Conservation (phyloP, 1,140 invertebrate species). For the Sarcophaga bullata region DNA sequence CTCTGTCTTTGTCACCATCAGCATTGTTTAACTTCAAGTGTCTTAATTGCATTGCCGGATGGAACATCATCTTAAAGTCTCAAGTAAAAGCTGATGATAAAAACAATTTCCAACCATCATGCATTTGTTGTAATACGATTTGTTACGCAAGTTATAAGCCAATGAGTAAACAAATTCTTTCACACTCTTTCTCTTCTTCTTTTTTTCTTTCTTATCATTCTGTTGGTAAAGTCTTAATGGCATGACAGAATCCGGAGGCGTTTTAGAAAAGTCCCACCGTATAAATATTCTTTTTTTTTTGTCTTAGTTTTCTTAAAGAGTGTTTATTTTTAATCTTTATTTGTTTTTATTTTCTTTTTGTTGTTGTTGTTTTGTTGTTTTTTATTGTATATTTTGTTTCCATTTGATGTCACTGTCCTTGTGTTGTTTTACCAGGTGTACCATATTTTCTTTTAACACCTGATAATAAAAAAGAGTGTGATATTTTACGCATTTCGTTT, state of each 20-base stretch:
- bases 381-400: background rate
- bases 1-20: too few species aligned
- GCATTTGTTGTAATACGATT: background rate
- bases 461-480: slow-evolving; percentile 3
- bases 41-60: too few species aligned
- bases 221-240: background rate
- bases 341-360: too few species aligned
- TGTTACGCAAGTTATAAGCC: background rate
- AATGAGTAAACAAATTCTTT: background rate
- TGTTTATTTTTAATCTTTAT: too few species aligned
- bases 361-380: background rate
- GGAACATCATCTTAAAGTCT: too few species aligned
- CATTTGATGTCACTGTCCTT: background rate
- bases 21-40: too few species aligned
- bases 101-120: background rate
- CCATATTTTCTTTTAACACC: background rate
- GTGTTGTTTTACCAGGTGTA: background rate
- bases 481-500: background rate
- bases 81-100: too few species aligned
- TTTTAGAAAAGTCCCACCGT: background rate
- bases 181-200: background rate
- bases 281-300: background rate
- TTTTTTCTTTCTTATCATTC: background rate
- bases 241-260: too few species aligned
- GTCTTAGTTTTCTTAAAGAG: too few species aligned